A percentile compares a stretch with the other conserved stretches of the same genome.
These are phyloP conservation scores for Phallusia fumigata DNA, from an alignment of 23 tunicate genomes.

Conservation along the genomic window DNA sequence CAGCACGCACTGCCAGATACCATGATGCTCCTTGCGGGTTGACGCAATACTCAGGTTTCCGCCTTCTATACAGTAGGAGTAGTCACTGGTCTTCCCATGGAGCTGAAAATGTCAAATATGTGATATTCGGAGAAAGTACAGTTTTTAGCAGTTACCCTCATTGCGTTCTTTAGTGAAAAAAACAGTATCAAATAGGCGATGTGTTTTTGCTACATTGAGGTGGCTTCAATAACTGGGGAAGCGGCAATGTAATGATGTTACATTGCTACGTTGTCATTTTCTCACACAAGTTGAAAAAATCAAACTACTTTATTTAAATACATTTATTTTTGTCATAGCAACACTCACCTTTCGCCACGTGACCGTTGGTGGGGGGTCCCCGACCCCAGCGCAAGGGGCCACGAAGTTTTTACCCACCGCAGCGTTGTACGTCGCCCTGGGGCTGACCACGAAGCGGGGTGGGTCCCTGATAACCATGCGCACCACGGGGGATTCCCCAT, in stretches of 20 bases:
- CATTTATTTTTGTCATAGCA: neutral
- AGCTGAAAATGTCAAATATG: neutral
- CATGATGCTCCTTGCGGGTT: slow-evolving; percentile 52
- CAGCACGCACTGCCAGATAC: slow-evolving; percentile 75
- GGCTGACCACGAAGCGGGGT: slow-evolving; percentile 45
- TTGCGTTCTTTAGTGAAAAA: too few relatives aligned
- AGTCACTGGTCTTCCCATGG: neutral
- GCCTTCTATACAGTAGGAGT: slow-evolving; percentile 25
- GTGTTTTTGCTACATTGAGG: too few relatives aligned
- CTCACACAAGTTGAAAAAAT: too few relatives aligned
- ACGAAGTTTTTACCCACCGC: slow-evolving; percentile 34
- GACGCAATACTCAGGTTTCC: slow-evolving; percentile 50
- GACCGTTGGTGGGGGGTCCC: slow-evolving; percentile 52
- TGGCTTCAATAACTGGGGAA: too few relatives aligned
- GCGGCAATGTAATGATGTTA: too few relatives aligned
- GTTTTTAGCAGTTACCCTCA: too few relatives aligned
- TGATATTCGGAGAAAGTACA: too few relatives aligned
- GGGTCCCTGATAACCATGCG: slow-evolving; percentile 44
- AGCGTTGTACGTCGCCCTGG: slow-evolving; percentile 28
- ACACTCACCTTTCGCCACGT: slow-evolving; percentile 69
- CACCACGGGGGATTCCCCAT: slow-evolving; percentile 38
- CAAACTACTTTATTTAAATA: too few relatives aligned
- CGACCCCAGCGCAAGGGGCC: slow-evolving; percentile 64
- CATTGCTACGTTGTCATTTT: too few relatives aligned
- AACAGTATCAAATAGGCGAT: too few relatives aligned